These are phyloP conservation scores for Pogonomyrmex californicus DNA, from an alignment of 1,140 invertebrate species.

Conservation along the genomic window DNA sequence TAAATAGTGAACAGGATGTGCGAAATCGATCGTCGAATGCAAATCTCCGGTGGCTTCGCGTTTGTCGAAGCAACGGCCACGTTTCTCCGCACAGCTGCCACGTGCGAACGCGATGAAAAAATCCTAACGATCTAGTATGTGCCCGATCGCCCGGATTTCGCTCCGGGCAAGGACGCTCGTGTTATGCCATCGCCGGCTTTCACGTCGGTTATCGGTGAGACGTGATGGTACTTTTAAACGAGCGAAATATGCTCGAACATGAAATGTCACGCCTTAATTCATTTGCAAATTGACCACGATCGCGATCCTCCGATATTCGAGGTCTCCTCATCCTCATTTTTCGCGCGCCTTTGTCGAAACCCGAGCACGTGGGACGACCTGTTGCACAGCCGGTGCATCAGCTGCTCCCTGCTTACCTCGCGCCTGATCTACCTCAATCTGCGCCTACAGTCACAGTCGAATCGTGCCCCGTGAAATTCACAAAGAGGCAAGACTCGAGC, in stretches of 20 bases:
- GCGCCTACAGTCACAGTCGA: not conserved
- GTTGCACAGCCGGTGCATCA: slow-evolving; percentile 35
- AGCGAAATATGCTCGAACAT: not conserved
- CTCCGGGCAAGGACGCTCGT: slow-evolving; percentile 64
- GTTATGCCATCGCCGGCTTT: slow-evolving; percentile 60
- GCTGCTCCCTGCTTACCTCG: not conserved
- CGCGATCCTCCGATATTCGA: not conserved
- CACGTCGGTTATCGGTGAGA: slow-evolving; percentile 50
- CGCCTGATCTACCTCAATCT: not conserved
- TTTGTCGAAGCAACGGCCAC: not conserved
- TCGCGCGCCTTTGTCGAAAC: not conserved
- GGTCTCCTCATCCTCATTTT: not conserved
- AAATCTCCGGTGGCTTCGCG: not conserved
- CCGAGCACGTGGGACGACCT: slow-evolving; percentile 25
- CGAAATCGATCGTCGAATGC: slow-evolving; percentile 11
- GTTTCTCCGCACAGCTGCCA: not conserved
- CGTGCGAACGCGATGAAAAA: slow-evolving; percentile 31
- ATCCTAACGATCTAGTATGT: slow-evolving; percentile 41
- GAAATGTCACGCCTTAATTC: not conserved
- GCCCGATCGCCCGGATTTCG: slow-evolving; percentile 37
- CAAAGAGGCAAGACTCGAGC: not conserved
- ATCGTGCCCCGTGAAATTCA: not conserved
- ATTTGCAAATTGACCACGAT: not conserved
- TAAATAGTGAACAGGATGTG: not conserved
- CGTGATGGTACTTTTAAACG: slow-evolving; percentile 60